phyloP scores from a whole-genome alignment of 2,797 vertebrate genomes.

The Potorous gilbertii region DNA sequence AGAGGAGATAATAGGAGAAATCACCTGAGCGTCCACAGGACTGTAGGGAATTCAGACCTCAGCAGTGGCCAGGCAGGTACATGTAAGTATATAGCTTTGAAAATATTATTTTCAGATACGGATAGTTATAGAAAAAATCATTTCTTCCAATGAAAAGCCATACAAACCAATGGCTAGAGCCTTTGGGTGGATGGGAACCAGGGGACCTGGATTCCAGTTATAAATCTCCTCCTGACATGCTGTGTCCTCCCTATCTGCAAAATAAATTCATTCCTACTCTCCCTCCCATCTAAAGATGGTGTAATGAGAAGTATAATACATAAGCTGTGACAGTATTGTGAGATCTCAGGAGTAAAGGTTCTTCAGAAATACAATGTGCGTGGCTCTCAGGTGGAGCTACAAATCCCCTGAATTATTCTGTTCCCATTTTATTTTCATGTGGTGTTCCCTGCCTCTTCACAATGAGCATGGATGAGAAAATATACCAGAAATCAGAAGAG shows the following conservation, averaged over 20 bases:
- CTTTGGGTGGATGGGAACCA: neutral
- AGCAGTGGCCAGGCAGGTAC: neutral
- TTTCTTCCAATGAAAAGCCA: neutral
- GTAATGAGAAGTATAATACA: neutral
- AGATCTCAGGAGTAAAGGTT: neutral
- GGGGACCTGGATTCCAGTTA: neutral
- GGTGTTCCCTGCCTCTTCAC: neutral
- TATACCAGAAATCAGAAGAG: neutral
- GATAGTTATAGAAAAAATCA: neutral
- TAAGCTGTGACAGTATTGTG: neutral
- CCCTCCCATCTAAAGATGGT: neutral
- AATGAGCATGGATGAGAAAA: neutral
- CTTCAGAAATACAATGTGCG: neutral
- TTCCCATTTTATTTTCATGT: neutral
- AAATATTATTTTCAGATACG: neutral
- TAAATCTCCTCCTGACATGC: neutral
- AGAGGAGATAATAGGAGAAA: slow-evolving; percentile 11
- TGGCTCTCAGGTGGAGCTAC: neutral
- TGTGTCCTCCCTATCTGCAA: neutral
- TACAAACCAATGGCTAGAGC: neutral
- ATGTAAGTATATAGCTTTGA: neutral
- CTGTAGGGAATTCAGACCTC: neutral
- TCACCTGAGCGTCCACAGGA: slow-evolving; percentile 59
- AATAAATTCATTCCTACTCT: accelerated
- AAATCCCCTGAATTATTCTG: neutral